Evolutionary conservation across 2,888 invertebrate genomes (phyloP), one percentile per base, ranked within the genome.

Genomic region (Zele albiditarsus): DNA sequence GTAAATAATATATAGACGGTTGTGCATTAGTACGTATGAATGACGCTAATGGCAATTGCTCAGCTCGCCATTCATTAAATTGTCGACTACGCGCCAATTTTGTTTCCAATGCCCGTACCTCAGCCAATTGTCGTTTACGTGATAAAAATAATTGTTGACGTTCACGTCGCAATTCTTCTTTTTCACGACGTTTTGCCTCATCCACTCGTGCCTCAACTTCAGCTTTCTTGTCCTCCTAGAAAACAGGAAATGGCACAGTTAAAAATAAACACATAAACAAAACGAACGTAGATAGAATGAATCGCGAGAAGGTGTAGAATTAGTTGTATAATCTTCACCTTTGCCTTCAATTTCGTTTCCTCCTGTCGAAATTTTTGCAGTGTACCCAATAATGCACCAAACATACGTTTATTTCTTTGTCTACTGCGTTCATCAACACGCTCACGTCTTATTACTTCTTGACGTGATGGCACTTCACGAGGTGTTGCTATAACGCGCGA

Each of bases 351-450:
- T 73, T 94, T 94, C 74, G 96, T 96, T 90, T 98, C 97, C 87
- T 98, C 98, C 86, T 96, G 96, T 84, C 97, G 95, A 89, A 99
- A 99, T 89, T 96, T 97, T 87, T 98, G 97, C 82, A 99, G 90
- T 16, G 99, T 99, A 4, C 99, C 98, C 71, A 99, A 90, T 60
- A 99, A 91, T 25, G 98, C 95, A 10, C 98, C 98, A 91, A 99
- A 98, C 95, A 99, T 98, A 74, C 99, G 93, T 79, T 95, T 92
- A 90, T 99, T 99, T 80, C 98, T 91, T 28, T 92, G 95, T 77
- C 93, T 91, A 23, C 94, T 96, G 84, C 94, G 94, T 80, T 95
- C 95, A 88, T 98, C 97, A 10, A 92, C 92, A 94, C 95, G 89
- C 96, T 97, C 65, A 95, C 97, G 77, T 94, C 94, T 80, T 94